Percentiles rank a stretch among this genome's conserved stretches.
Evolutionary conservation across 2,113 vertebrate genomes (phyloP).

Genomic region (Meleagris gallopavo): DNA sequence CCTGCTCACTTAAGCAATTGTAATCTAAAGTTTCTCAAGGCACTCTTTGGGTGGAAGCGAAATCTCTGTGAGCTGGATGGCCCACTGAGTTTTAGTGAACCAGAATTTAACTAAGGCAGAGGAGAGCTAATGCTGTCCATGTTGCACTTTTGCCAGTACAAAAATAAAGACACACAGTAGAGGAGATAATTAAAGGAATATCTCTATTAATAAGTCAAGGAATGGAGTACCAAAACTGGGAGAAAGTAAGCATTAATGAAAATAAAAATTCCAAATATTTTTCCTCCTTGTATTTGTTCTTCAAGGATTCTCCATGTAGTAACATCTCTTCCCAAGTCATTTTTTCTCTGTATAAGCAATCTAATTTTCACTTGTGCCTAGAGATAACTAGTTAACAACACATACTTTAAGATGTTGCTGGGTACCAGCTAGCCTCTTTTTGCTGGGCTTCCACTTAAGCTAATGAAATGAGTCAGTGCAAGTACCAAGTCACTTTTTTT

Average conservation of each 20-base stretch:
- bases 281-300: accelerated
- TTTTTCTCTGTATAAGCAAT: neutral
- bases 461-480: neutral
- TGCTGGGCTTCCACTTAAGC: neutral
- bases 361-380: neutral
- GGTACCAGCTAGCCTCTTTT: neutral
- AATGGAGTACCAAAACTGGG: neutral
- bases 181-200: neutral
- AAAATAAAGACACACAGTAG: neutral
- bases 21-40: neutral
- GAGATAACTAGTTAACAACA: neutral
- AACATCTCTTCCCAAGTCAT: neutral
- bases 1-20: neutral
- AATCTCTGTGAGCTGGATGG: neutral
- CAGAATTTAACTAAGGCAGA: neutral
- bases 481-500: neutral
- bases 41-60: neutral
- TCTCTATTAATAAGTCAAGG: neutral
- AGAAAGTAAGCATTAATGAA: neutral
- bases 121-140: neutral
- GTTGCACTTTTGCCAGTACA: neutral
- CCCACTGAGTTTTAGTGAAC: neutral
- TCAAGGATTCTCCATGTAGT: neutral
- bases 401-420: neutral
- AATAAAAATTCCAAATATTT: neutral